Percentiles rank a stretch among this genome's conserved stretches.
Evolutionary conservation across 2,888 invertebrate species (phyloP).

Genomic region (Nymphalis urticae): DNA sequence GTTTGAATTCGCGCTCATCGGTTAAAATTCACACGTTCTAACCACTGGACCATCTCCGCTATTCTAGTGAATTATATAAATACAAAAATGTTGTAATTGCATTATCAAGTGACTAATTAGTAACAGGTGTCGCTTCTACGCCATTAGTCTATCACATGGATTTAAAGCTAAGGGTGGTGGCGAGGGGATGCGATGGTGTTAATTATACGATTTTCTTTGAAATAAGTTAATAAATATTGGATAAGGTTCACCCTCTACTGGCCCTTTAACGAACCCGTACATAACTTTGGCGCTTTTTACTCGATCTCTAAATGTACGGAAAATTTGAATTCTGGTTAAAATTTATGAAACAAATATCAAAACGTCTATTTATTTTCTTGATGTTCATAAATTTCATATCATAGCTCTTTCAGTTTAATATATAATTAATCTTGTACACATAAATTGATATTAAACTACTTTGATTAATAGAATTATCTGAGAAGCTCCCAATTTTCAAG

Average conservation of each 20-base stretch:
- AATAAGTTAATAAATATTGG: conserved; percentile 82
- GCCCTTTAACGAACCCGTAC: conserved; percentile 61
- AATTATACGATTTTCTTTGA: conserved; percentile 82
- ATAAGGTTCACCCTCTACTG: conserved; percentile 69
- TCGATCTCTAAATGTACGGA: conserved; percentile 18
- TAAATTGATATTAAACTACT: too few relatives aligned
- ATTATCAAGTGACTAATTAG: background rate
- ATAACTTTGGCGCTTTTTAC: conserved; percentile 26
- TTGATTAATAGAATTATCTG: too few relatives aligned
- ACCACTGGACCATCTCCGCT: too few relatives aligned
- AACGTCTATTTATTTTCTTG: background rate
- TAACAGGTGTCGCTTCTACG: conserved; percentile 29
- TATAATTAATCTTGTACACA: too few relatives aligned
- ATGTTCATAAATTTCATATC: background rate
- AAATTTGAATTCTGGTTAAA: conserved; percentile 11
- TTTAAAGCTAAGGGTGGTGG: conserved; percentile 53
- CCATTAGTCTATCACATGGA: conserved; percentile 44
- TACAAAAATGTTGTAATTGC: background rate
- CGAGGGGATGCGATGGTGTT: conserved; percentile 63
- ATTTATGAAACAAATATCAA: conserved; percentile 3
- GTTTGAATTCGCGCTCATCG: too few relatives aligned
- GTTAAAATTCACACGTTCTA: too few relatives aligned
- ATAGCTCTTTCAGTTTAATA: too few relatives aligned
- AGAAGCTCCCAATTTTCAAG: too few relatives aligned
- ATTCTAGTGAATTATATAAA: background rate